These are phyloP conservation scores for Patella caerulea DNA, from an alignment of 2,888 invertebrate species.

Conservation along the genomic window DNA sequence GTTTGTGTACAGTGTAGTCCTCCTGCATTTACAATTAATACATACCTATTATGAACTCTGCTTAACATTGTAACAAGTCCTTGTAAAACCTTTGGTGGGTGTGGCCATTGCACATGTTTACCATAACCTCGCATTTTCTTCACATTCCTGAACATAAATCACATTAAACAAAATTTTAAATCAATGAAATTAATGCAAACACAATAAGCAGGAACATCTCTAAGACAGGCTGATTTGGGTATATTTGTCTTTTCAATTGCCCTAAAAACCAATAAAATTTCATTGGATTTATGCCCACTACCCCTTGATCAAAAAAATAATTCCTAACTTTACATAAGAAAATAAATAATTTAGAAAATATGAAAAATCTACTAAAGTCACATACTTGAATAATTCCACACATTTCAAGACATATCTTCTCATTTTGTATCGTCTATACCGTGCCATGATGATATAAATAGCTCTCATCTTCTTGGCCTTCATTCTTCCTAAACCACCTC, in stretches of 20 bases:
- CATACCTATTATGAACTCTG: conserved; percentile 64
- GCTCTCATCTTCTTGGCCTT: conserved; percentile 90
- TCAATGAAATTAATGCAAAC: too few species aligned
- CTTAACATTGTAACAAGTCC: conserved; percentile 74
- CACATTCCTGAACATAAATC: conserved; percentile 54
- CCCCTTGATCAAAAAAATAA: background rate
- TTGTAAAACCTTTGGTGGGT: conserved; percentile 80
- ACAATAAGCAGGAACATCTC: too few species aligned
- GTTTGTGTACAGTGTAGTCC: too few species aligned
- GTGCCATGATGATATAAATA: conserved; percentile 83
- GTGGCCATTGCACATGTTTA: conserved; percentile 86
- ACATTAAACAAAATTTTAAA: too few species aligned
- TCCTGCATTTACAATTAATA: background rate
- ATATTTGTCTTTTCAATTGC: too few species aligned
- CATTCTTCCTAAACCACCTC: conserved; percentile 85
- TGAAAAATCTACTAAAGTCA: background rate
- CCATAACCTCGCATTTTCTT: conserved; percentile 78
- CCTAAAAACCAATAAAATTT: too few species aligned
- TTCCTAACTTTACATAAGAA: background rate
- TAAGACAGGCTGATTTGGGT: too few species aligned
- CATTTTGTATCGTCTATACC: conserved; percentile 85
- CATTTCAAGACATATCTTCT: conserved; percentile 81
- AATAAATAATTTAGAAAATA: background rate
- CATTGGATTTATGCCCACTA: background rate
- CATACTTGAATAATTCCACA: conserved; percentile 77